These are phyloP conservation scores for Furnarius figulus DNA, from an alignment of 2,113 vertebrate species.

Conservation along the genomic window DNA sequence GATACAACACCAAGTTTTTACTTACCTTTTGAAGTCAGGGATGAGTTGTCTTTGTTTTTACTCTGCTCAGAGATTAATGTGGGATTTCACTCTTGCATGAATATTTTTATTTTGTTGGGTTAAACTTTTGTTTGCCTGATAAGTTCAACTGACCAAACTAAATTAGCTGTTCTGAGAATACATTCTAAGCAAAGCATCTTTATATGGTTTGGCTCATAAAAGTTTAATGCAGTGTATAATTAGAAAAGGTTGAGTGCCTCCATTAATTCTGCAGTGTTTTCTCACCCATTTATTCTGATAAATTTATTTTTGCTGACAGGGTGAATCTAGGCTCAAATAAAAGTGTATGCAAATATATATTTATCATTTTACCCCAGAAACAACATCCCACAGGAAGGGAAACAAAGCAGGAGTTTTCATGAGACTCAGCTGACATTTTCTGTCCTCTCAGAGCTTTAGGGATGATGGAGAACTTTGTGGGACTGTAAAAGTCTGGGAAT, in stretches of 20 bases:
- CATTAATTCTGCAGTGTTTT: conserved; percentile 9
- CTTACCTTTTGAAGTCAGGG: background rate
- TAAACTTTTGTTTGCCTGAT: background rate
- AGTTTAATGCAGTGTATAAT: conserved; percentile 25
- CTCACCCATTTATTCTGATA: background rate
- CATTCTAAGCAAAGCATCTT: background rate
- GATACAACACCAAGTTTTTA: background rate
- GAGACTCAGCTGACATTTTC: background rate
- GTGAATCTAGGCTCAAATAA: background rate
- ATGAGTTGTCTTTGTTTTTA: background rate
- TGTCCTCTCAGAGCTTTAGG: background rate
- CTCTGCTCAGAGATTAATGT: background rate
- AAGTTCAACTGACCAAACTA: background rate
- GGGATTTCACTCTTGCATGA: background rate
- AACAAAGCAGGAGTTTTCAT: background rate
- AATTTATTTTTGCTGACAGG: background rate
- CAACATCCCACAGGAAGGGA: background rate
- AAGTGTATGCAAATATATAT: background rate
- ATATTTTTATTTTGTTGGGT: background rate
- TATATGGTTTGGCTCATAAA: background rate
- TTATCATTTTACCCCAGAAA: background rate
- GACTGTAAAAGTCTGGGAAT: background rate
- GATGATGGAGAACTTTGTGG: background rate
- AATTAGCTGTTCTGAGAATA: background rate
- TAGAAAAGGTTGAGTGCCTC: conserved; percentile 30